Conservation (phyloP, 2,888 invertebrate species). For the Ectemnius lituratus region DNA sequence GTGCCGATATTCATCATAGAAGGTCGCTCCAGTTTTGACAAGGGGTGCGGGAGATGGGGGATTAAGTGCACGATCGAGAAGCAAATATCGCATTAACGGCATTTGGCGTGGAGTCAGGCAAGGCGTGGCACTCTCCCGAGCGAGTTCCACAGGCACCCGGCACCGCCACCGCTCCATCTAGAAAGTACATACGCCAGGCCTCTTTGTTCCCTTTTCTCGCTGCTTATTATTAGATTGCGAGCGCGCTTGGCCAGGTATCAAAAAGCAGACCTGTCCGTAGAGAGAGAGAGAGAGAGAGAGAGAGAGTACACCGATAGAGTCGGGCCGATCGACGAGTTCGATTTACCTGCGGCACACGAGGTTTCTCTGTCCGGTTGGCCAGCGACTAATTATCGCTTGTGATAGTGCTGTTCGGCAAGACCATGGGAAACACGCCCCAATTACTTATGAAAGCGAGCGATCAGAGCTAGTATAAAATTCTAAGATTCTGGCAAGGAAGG, state of each 20-base stretch:
- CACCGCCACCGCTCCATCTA: background rate
- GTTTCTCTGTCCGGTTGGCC: too few species aligned
- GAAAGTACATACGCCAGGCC: background rate
- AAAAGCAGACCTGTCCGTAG: constrained; percentile 2
- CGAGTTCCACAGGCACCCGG: background rate
- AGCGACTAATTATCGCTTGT: too few species aligned
- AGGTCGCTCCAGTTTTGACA: background rate
- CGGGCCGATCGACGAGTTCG: too few species aligned
- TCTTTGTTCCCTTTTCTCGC: constrained; percentile 20
- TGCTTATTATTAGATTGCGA: constrained; percentile 31
- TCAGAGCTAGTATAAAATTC: too few species aligned
- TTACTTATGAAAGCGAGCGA: too few species aligned
- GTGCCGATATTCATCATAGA: too few species aligned
- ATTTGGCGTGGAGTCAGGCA: constrained; percentile 2
- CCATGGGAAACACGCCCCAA: too few species aligned
- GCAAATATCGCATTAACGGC: constrained; percentile 5
- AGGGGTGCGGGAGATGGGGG: background rate
- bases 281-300: background rate
- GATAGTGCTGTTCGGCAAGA: too few species aligned
- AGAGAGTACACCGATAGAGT: background rate
- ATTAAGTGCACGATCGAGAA: background rate
- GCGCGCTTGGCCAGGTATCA: constrained; percentile 40
- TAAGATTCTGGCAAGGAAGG: too few species aligned
- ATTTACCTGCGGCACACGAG: too few species aligned
- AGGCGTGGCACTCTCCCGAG: background rate